phyloP scores from a whole-genome alignment of 1,140 invertebrate species.

The Ephestia elutella region DNA sequence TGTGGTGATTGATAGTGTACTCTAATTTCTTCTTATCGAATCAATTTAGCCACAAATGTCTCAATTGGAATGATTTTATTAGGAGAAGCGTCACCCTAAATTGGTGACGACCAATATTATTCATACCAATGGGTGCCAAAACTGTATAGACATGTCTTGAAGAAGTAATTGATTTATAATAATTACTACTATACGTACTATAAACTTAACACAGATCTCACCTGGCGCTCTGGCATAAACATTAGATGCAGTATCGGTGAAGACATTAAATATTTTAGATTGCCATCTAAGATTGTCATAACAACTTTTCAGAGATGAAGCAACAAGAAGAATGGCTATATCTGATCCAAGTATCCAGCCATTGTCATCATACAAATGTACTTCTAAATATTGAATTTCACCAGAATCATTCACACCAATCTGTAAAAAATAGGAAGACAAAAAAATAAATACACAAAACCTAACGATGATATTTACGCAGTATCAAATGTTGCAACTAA shows the following conservation, averaged over 20 bases:
- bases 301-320: conserved; percentile 48
- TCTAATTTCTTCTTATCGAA: no score
- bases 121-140: no score
- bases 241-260: conserved; percentile 79
- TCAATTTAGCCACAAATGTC: no score
- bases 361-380: conserved; percentile 69
- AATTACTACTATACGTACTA: not conserved
- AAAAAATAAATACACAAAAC: not conserved
- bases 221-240: conserved; percentile 78
- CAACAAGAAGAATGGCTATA: conserved; percentile 5
- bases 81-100: no score
- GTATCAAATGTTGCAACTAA: no score
- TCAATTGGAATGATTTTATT: no score
- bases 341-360: conserved; percentile 74
- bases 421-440: conserved; percentile 38
- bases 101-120: no score
- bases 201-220: conserved; percentile 31
- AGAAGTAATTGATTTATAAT: no score
- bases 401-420: conserved; percentile 79
- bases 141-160: no score
- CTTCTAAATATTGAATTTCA: conserved; percentile 80
- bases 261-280: conserved; percentile 71
- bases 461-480: no score
- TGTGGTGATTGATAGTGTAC: no score
- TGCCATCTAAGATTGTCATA: conserved; percentile 76